Conservation (phyloP, 2,113 vertebrate genomes). For the Passer domesticus region DNA sequence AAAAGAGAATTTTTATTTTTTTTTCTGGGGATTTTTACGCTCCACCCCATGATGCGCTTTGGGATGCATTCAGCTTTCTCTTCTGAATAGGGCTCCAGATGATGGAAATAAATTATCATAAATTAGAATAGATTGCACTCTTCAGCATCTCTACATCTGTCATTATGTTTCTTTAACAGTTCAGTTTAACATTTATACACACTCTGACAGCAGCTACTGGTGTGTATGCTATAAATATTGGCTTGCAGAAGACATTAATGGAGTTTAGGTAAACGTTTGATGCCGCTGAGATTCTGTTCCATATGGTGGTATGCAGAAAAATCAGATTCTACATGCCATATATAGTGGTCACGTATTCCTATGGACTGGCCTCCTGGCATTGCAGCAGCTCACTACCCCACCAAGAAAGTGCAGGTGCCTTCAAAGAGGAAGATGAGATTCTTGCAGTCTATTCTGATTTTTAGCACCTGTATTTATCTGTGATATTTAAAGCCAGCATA, state of each 20-base stretch:
- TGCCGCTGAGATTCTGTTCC: conserved; percentile 55
- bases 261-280: conserved; percentile 70
- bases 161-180: conserved; percentile 72
- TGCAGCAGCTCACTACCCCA: not conserved
- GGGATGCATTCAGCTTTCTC: conserved; percentile 65
- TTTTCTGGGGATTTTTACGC: conserved; percentile 49
- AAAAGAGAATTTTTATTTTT: not conserved
- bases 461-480: not conserved
- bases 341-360: not conserved
- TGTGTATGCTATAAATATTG: conserved; percentile 73
- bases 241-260: conserved; percentile 69
- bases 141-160: conserved; percentile 73
- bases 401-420: not conserved
- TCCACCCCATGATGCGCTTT: conserved; percentile 47
- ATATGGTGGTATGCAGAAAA: conserved; percentile 13
- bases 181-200: conserved; percentile 72
- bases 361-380: not conserved
- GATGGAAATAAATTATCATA: conserved; percentile 73
- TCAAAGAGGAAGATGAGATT: not conserved
- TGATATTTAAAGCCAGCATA: accelerated
- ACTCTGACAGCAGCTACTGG: conserved; percentile 68
- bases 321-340: not conserved
- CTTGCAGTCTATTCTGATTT: not conserved
- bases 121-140: conserved; percentile 73
- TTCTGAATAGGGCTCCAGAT: conserved; percentile 68